Base-by-base conservation (phyloP, 1,140 invertebrate species). In the Aphaenogaster rudis region DNA sequence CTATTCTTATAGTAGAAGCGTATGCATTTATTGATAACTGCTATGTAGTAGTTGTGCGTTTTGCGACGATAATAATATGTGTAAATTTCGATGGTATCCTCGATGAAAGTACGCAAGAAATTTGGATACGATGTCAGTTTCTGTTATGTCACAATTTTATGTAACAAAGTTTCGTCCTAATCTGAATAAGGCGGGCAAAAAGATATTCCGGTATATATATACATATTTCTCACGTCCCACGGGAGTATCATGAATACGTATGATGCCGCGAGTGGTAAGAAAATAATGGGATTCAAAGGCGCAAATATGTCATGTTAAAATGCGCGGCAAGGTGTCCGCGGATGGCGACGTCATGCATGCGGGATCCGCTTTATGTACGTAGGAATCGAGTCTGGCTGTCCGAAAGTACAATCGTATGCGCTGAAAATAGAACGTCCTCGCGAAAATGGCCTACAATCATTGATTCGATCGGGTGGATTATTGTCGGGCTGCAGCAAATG, bases 281-380 rank as follows among this genome's bases (percentile, higher is more conserved):
- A 86, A 86, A 79, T 86, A 86, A 86, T 86, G 82, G 74, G 59
- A 86, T 86, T 86, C 82, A 86, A 86, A 86, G 82, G 82, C 61
- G 82, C 82, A 79, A 79, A 86, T 86, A 79, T 86, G 74, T 67
- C 82, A 86, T 50, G 61, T 85, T 85, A 85, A 85, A 85, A 85
- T 79, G 82, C 82, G 48, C 61, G 36, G 72, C 82, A 78, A 86
- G 61, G 36, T 54, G 61, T 64, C 61, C 72, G 57, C 54, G 11
- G 3, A 15, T 79, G 61, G 39, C 42, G 48, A 79, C 82, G 50
- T 78, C 39, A 66, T 64, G 48, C 50, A 33, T 28, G 33, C n/a
- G 42, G 21, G 48, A 52, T 66, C 28, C 21, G 45, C 57, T 67
- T 48, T 50, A 48, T 8, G n/a, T 45, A 72, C 1, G 28, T 64